phyloP scores from a whole-genome alignment of 2,113 vertebrate species.

The Mormoops blainvillei region DNA sequence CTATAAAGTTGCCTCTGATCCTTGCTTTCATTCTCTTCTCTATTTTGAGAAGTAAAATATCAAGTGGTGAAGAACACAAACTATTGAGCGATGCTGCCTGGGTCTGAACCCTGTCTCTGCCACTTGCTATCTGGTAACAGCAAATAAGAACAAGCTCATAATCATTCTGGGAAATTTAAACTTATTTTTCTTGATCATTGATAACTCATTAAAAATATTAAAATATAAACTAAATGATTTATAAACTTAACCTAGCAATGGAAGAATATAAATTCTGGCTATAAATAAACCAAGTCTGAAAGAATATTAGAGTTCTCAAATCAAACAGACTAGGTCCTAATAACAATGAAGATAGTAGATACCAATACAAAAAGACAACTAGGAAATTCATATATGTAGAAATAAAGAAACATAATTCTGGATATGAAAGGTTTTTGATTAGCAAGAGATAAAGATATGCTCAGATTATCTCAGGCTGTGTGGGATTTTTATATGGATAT shows the following conservation, averaged over 20 bases:
- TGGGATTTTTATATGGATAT: neutral
- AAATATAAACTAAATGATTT: neutral
- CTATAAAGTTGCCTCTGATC: neutral
- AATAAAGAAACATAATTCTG: neutral
- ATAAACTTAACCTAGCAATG: neutral
- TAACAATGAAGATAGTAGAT: neutral
- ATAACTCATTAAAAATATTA: neutral
- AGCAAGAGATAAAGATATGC: neutral
- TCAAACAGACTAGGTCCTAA: neutral
- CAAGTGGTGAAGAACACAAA: neutral
- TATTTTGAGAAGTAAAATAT: neutral
- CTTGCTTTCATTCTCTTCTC: neutral
- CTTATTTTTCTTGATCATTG: neutral
- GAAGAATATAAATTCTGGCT: neutral
- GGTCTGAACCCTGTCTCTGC: neutral
- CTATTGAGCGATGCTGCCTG: neutral
- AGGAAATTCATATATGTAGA: neutral
- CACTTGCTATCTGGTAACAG: neutral
- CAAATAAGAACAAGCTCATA: neutral
- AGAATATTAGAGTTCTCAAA: neutral
- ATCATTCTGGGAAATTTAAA: too few relatives aligned
- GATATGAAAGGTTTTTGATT: neutral
- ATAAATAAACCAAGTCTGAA: neutral
- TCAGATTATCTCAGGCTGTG: neutral
- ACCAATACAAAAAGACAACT: neutral